Base-by-base conservation (phyloP, 2,888 invertebrate species). In the Notodonta ziczac region DNA sequence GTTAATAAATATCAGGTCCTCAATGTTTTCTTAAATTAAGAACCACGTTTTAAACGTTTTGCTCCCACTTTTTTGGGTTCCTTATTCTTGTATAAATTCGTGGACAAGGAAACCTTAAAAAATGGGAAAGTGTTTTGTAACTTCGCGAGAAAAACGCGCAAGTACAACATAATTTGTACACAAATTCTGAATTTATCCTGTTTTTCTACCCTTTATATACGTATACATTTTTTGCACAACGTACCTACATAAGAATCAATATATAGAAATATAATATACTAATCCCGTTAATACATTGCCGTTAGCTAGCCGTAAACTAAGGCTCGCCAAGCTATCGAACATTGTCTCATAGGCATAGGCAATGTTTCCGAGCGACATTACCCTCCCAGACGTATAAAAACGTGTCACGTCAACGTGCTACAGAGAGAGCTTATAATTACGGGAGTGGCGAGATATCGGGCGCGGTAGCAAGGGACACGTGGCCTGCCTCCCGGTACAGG, bases 401-500 rank as follows among this genome's bases (percentile, higher is more conserved):
- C 39, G 8, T 54, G 24, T 24, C 24, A 56, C 51, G 59, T 55
- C 58, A 56, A 61, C 53, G 58, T 63, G 67, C 71, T 65, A 73
- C 67, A 66, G 24, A 55, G 58, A 66, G 70, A 72, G 75, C 72
- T 78, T 78, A 76, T 77, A 78, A 86, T 85, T 78, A 82, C 79
- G 76, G 76, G 75, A 78, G 78, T 74, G 77, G 60, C 68, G 74
- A 76, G 69, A 69, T 68, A 66, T 66, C 63, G 73, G 63, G 70
- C 63, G 63, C 57, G 60, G 50, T 42, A 51, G 60, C 60, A 51
- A 60, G 65, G 55, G 60, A 73, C 76, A 77, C 73, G 74, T 74
- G 77, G 74, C 56, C 58, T 55, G 56, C 58, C 53, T 73, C 70
- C 73, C 79, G 63, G 74, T 77, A 80, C 88, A 89, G 90, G 90